Evolutionary conservation across 2,888 invertebrate species (phyloP), one percentile per base, ranked within the genome.

Genomic region (Coremacera marginata): DNA sequence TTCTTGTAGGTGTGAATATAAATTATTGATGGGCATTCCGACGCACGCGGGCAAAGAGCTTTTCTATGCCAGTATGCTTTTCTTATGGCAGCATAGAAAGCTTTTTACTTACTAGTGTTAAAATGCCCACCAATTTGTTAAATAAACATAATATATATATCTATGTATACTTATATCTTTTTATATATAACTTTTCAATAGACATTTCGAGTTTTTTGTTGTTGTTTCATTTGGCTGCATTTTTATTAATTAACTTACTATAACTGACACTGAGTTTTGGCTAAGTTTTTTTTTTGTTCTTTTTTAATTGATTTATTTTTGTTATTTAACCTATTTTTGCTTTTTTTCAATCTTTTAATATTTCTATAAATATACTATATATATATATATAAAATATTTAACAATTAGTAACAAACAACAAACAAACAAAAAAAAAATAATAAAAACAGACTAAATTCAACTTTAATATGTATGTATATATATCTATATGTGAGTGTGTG

Each of bases 381-480:
- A 31, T 55, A 65, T 16, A 31, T 31, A 63, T 77, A 72, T 62
- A 63, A 70, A 76, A 55, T 63, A 70, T 74, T 67, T 73, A 77
- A 73, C 77, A 77, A 73, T 72, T 73, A 57, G 25, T 55, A 73
- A 77, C 77, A 73, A 77, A 67, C 72, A 73, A 77, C 72, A 77
- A 77, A 72, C 72, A 63, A 71, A 73, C 63, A 55, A 25, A 63
- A 52, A 60, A 19, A 52, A 62, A 71, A 52, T 44, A 19, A 70
- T 55, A 37, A 44, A 63, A 72, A 72, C 19, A 31, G 65, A 67
- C 37, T 74, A 22, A 67, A 74, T 67, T 74, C 37, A 74, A 55
- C 52, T 19, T 62, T 34, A 55, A 34, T 60, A 73, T 70, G 52
- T 60, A 75, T 76, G 63, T 74, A 75, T 79, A 80, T 79, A 79